phyloP scores from a whole-genome alignment of 2,797 vertebrate species.

The Helostoma temminkii region DNA sequence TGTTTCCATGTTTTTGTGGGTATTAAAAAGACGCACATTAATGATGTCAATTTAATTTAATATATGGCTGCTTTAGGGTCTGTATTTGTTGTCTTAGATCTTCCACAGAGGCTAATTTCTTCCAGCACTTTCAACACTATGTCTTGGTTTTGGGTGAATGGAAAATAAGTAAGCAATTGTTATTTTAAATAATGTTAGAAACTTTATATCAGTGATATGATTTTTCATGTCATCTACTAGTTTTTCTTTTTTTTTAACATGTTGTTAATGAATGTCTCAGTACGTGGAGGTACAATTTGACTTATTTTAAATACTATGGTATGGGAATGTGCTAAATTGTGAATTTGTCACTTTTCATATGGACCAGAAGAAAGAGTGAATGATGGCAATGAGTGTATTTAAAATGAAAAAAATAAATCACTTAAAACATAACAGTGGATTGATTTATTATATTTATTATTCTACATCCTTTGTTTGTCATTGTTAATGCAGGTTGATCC shows the following conservation, averaged over 20 bases:
- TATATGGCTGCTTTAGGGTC: slow-evolving; percentile 13
- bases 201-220: slow-evolving; percentile 35
- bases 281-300: slow-evolving; percentile 16
- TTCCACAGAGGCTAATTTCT: slow-evolving; percentile 11
- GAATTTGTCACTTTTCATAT: slow-evolving; percentile 46
- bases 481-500: not conserved
- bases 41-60: not conserved
- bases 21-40: not conserved
- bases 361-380: slow-evolving; percentile 32
- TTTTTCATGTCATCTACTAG: slow-evolving; percentile 35
- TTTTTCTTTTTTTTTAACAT: slow-evolving; percentile 41
- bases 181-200: slow-evolving; percentile 37
- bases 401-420: slow-evolving; percentile 58
- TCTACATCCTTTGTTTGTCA: not conserved
- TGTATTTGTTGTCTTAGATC: not conserved
- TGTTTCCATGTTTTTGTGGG: not conserved
- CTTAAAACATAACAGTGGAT: not conserved
- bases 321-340: slow-evolving; percentile 15
- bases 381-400: slow-evolving; percentile 62
- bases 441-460: not conserved
- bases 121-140: slow-evolving; percentile 63
- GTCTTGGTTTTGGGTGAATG: slow-evolving; percentile 30
- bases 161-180: not conserved
- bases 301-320: slow-evolving; percentile 4
- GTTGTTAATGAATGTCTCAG: slow-evolving; percentile 8